A percentile compares a stretch with the other conserved stretches of the same genome.
phyloP scores from a whole-genome alignment of 2,113 vertebrate genomes.

The Datnioides undecimradiatus region DNA sequence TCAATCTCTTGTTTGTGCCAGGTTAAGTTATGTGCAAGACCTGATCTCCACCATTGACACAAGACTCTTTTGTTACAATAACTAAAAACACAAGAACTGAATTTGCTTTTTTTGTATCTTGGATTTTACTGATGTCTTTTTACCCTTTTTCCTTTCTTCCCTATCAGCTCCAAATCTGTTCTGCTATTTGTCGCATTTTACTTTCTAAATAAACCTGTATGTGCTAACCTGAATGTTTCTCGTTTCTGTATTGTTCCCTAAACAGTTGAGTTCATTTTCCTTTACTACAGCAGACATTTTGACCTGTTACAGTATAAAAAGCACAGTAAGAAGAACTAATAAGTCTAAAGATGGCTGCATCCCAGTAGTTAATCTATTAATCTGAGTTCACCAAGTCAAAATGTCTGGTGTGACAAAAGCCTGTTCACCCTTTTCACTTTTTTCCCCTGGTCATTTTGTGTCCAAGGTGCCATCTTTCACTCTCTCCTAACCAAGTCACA shows the following conservation, averaged over 20 bases:
- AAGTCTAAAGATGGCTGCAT: neutral
- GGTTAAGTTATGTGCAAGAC: neutral
- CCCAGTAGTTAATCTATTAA: neutral
- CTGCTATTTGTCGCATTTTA: neutral
- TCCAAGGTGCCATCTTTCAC: no score
- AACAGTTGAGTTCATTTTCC: neutral
- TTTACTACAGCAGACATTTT: neutral
- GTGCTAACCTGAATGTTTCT: neutral
- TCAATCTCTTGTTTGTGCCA: neutral
- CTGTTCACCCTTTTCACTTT: no score
- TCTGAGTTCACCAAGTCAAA: neutral
- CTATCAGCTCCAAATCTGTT: neutral
- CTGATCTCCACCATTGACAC: neutral
- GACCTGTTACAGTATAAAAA: neutral
- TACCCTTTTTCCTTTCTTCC: no score
- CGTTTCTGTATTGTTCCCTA: neutral
- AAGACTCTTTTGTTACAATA: no score
- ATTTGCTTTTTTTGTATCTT: no score
- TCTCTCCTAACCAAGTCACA: no score
- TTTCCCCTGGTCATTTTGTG: no score
- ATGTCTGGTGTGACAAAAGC: no score
- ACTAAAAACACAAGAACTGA: neutral
- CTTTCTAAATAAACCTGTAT: neutral
- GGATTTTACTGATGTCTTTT: neutral
- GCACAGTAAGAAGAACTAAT: neutral